Evolutionary conservation across 2,888 invertebrate genomes (phyloP), one percentile per base, ranked within the genome.

Genomic region (Pyralis farinalis): DNA sequence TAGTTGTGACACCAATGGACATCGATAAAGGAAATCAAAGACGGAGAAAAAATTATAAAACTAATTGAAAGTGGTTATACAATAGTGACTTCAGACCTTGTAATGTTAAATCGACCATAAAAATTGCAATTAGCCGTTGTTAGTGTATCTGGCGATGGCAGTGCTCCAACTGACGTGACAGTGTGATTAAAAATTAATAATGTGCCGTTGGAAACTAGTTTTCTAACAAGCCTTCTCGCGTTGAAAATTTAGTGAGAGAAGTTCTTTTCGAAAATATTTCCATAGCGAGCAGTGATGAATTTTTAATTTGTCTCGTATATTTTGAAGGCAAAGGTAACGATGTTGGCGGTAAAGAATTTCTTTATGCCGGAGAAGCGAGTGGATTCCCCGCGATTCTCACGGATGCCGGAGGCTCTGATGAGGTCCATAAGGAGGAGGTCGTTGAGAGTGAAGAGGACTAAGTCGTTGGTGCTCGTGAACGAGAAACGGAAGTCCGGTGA

Each of bases 401-500:
- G 92, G 56, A 93, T 93, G 93, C 93, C 93, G 5, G 94, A 94
- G 78, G 93, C 93, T 49, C 91, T 95, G 66, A 88, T 95, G 75
- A 91, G 94, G 55, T 94, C 94, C 42, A 92, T 94, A 60, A 87
- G 93, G 49, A 81, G 94, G 47, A 84, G 94, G 53, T 94, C 94
- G 20, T 76, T 94, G 56, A 86, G 94, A 48, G 93, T 94, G 29
- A 94, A 94, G 77, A 90, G 94, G 63, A 93, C 94, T 55, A 94
- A 94, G 75, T 94, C 94, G 44, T 83, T 94, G 59, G 93, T 94
- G 20, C 90, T 93, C 40, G 91, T 93, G 49, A 91, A 91, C 49
- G 94, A 94, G 76, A 95, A 94, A 76, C 81, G 94, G 69, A 95
- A 95, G 86, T 94, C 94, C 78, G 94, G 94, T 95, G 91, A 93